Percentiles rank a stretch among this genome's conserved stretches.
phyloP scores from a whole-genome alignment of 2,888 invertebrate genomes.

The Cephus runcator region DNA sequence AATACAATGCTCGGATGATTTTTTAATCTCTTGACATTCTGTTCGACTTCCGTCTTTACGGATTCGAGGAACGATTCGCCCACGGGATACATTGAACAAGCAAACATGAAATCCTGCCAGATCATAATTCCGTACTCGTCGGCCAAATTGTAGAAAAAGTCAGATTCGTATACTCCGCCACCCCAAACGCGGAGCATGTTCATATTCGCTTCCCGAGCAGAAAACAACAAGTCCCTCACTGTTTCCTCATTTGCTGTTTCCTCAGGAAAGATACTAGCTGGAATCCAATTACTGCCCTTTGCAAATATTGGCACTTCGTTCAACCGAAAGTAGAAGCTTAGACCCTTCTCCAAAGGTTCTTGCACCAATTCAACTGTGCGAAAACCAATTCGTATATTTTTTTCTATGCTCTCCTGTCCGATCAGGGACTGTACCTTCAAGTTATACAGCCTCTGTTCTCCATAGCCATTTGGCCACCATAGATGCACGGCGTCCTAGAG shows the following conservation, averaged over 20 bases:
- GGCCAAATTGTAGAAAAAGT: conserved; percentile 87
- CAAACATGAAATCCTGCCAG: conserved; percentile 99
- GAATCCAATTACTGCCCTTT: conserved; percentile 96
- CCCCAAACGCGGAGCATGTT: conserved; percentile 98
- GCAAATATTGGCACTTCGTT: conserved; percentile 90
- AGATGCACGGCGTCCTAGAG: conserved; percentile 67
- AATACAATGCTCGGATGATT: conserved; percentile 88
- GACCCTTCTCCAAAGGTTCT: conserved; percentile 74
- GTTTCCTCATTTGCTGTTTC: conserved; percentile 68
- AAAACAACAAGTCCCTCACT: conserved; percentile 74
- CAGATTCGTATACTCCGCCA: conserved; percentile 94
- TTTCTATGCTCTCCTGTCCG: conserved; percentile 56
- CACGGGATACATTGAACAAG: conserved; percentile 93
- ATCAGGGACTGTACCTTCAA: conserved; percentile 66
- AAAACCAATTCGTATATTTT: conserved; percentile 82
- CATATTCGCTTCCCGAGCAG: conserved; percentile 84
- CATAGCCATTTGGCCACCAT: conserved; percentile 98
- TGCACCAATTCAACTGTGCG: conserved; percentile 87
- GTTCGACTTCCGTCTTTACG: conserved; percentile 80
- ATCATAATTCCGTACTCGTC: conserved; percentile 91
- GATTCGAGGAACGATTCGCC: conserved; percentile 76
- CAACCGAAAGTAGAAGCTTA: conserved; percentile 87
- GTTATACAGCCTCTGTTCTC: conserved; percentile 81
- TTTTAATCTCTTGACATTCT: conserved; percentile 85
- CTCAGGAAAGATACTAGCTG: conserved; percentile 87